phyloP scores from a whole-genome alignment of 2,888 invertebrate species.

The Scaptomyza tumidula region DNA sequence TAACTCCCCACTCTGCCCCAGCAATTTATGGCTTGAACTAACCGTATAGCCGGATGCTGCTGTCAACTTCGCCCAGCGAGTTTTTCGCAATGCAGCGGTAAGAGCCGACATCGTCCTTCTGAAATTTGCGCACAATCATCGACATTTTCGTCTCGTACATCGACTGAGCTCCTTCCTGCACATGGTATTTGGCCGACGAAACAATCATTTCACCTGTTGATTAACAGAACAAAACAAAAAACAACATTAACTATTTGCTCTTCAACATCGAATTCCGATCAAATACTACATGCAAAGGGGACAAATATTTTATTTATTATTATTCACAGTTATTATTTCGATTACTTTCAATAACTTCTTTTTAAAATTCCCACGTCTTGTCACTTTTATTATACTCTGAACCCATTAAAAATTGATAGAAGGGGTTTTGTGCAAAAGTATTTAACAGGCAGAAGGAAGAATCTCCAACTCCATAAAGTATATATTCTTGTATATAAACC shows the following conservation, averaged over 20 bases:
- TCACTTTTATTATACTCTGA: too few relatives aligned
- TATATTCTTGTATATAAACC: too few relatives aligned
- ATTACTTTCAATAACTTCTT: too few relatives aligned
- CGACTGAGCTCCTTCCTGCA: slow-evolving; percentile 89
- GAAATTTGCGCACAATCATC: slow-evolving; percentile 90
- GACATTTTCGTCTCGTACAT: slow-evolving; percentile 93
- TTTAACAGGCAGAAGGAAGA: too few relatives aligned
- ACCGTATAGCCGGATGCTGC: slow-evolving; percentile 94
- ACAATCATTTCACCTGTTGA: slow-evolving; percentile 92
- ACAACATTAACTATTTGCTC: not conserved
- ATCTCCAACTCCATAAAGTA: too few relatives aligned
- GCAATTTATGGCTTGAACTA: slow-evolving; percentile 72
- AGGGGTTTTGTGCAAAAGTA: too few relatives aligned
- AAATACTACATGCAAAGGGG: not conserved
- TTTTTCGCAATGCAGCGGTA: slow-evolving; percentile 95
- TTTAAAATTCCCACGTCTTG: too few relatives aligned
- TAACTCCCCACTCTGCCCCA: not conserved
- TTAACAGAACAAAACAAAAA: slow-evolving; percentile 1
- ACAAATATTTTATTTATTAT: too few relatives aligned
- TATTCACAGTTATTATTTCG: too few relatives aligned
- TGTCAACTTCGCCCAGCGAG: slow-evolving; percentile 94
- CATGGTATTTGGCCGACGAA: slow-evolving; percentile 91
- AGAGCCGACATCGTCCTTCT: slow-evolving; percentile 90
- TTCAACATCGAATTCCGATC: too few relatives aligned
- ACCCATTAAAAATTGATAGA: too few relatives aligned